Base-by-base conservation (phyloP, 2,113 vertebrate species). In the Leucopsar rothschildi region DNA sequence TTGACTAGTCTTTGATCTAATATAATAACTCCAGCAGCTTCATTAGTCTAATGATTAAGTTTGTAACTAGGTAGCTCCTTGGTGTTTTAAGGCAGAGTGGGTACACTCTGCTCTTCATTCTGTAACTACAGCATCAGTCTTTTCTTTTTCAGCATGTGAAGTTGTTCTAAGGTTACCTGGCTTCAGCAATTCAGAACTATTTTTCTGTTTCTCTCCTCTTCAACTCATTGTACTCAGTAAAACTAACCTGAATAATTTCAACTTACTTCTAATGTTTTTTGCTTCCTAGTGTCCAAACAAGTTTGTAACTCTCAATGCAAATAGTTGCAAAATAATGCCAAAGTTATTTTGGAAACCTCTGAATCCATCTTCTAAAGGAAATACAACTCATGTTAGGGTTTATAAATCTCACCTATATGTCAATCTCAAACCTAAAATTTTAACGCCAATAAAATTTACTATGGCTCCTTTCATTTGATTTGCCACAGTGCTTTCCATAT, bases 1-100 rank as follows among this genome's bases (percentile, higher is more conserved):
- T 75, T 94, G 85, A 82, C 59, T 66, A 88, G 84, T 88, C 72
- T 97, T 96, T 94, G 82, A 96, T 96, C 82, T 92, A 83, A 86
- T 68, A 69, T 78, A 95, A 45, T 71, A 92, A 94, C 59, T 94
- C 85, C 53, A 93, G 70, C 66, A 91, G 86, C 70, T 85, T 85
- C 50, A 77, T 95, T 91, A 95, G 85, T 86, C 69, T 78, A 95
- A 68, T 84, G 75, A 96, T 93, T 85, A 86, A 52, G 66, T 65
- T 22, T 57, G 68, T 37, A 88, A 52, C 71, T 61, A 79, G 56
- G 78, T 47, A 94, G 49, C 56, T 73, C 47, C 78, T 76, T 2
- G 9, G 53, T 17, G 52, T 64, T 94, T 71, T 64, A 94, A 94
- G 53, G 57, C 14, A 78, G 33, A 73, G 22, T 8, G 35, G 5